Evolutionary conservation across 2,888 invertebrate species (phyloP).

Genomic region (Acanthopleura granulata): DNA sequence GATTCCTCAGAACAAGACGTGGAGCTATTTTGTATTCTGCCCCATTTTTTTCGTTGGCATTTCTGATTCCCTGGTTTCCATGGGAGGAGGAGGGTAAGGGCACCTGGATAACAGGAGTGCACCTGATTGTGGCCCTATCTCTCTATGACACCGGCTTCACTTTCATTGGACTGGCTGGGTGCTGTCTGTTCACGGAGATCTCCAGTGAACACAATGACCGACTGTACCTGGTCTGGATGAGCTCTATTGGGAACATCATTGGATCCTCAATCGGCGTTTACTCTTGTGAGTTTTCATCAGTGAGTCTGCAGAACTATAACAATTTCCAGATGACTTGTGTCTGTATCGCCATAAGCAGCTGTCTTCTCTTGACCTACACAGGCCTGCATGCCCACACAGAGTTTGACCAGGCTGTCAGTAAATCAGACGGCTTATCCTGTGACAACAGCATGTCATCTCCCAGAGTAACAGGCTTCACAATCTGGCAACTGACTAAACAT

Average conservation of each 20-base stretch:
- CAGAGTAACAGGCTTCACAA: slow-evolving; percentile 23
- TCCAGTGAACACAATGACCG: slow-evolving; percentile 59
- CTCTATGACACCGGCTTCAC: slow-evolving; percentile 71
- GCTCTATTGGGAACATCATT: slow-evolving; percentile 39
- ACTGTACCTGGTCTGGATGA: slow-evolving; percentile 65
- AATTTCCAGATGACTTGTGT: slow-evolving; percentile 61
- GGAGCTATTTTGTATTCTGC: slow-evolving; percentile 69
- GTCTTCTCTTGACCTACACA: slow-evolving; percentile 50
- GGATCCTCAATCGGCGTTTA: slow-evolving; percentile 50
- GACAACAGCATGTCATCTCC: not conserved
- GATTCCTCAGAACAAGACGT: slow-evolving; percentile 65
- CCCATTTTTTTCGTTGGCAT: slow-evolving; percentile 67
- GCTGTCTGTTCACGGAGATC: slow-evolving; percentile 68
- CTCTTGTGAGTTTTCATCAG: slow-evolving; percentile 55
- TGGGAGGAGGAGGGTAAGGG: slow-evolving; percentile 33
- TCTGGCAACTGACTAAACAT: slow-evolving; percentile 46
- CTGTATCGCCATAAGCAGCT: slow-evolving; percentile 53
- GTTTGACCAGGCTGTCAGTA: slow-evolving; percentile 37
- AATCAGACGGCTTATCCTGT: not conserved
- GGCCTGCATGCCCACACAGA: slow-evolving; percentile 55
- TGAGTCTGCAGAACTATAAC: slow-evolving; percentile 59
- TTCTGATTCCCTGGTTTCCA: slow-evolving; percentile 68
- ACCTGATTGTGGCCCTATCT: slow-evolving; percentile 68
- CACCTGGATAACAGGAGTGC: slow-evolving; percentile 65
- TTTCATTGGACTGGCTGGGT: slow-evolving; percentile 66